Conservation (phyloP, 2,888 invertebrate genomes). For the Serripes groenlandicus region DNA sequence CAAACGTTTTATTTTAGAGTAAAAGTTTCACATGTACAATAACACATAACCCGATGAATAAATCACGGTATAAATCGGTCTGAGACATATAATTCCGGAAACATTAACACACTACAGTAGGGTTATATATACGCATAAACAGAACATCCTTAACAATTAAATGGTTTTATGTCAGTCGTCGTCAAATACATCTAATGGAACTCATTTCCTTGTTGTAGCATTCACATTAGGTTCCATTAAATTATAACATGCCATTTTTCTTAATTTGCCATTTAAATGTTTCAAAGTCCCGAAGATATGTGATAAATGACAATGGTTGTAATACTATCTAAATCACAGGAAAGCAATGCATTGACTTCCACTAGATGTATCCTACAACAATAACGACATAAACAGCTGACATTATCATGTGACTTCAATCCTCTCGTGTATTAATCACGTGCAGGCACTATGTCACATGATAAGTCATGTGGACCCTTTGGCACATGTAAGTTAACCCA, state of each 20-base stretch:
- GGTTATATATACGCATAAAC: slow-evolving; percentile 36
- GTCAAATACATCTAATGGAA: too few relatives aligned
- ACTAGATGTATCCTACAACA: neutral
- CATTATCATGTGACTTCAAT: neutral
- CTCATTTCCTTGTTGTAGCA: too few relatives aligned
- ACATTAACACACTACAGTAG: slow-evolving; percentile 49
- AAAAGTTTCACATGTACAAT: slow-evolving; percentile 68
- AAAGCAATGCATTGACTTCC: too few relatives aligned
- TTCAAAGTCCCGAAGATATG: too few relatives aligned
- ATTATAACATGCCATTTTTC: too few relatives aligned
- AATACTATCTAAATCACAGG: too few relatives aligned
- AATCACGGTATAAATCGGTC: slow-evolving; percentile 31
- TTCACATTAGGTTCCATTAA: too few relatives aligned
- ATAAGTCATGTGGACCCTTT: slow-evolving; percentile 52
- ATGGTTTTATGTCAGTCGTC: too few relatives aligned
- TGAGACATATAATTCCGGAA: slow-evolving; percentile 66
- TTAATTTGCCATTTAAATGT: too few relatives aligned
- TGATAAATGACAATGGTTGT: too few relatives aligned
- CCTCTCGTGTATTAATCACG: neutral
- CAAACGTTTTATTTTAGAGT: slow-evolving; percentile 71
- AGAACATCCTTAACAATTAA: slow-evolving; percentile 32
- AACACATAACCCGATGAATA: slow-evolving; percentile 66
- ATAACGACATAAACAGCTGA: neutral
- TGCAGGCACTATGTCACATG: slow-evolving; percentile 19
- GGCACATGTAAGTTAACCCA: slow-evolving; percentile 65